Conservation (phyloP, 2,113 vertebrate genomes). For the Numenius arquata region DNA sequence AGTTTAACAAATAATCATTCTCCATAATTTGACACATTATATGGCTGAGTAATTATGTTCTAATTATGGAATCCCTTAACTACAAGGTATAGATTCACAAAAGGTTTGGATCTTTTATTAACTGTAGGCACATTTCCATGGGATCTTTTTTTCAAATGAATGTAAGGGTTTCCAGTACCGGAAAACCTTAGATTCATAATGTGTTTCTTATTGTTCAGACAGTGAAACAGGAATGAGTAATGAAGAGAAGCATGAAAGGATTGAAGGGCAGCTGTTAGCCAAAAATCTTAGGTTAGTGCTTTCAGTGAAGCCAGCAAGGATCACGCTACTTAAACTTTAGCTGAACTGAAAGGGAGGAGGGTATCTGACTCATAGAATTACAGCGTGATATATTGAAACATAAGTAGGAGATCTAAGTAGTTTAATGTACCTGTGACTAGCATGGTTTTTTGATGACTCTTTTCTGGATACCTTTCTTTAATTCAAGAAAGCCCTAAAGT, state of each 20-base stretch:
- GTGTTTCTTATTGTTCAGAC: background rate
- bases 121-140: background rate
- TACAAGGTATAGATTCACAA: slow-evolving; percentile 6
- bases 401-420: background rate
- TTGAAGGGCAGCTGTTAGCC: background rate
- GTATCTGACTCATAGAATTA: background rate
- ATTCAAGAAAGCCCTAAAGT: background rate
- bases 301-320: background rate
- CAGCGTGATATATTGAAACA: background rate
- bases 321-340: background rate
- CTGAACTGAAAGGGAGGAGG: background rate
- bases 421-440: background rate
- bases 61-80: slow-evolving; percentile 47
- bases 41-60: slow-evolving; percentile 38
- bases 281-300: background rate
- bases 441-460: background rate
- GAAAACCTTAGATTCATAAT: background rate
- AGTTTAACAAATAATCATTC: slow-evolving; percentile 51
- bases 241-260: background rate
- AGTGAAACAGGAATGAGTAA: background rate
- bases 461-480: background rate
- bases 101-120: background rate
- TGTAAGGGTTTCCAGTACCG: background rate
- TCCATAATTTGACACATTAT: slow-evolving; percentile 47
- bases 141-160: background rate